phyloP scores from a whole-genome alignment of 2,797 vertebrate genomes.

The Eurystomus glaucurus region DNA sequence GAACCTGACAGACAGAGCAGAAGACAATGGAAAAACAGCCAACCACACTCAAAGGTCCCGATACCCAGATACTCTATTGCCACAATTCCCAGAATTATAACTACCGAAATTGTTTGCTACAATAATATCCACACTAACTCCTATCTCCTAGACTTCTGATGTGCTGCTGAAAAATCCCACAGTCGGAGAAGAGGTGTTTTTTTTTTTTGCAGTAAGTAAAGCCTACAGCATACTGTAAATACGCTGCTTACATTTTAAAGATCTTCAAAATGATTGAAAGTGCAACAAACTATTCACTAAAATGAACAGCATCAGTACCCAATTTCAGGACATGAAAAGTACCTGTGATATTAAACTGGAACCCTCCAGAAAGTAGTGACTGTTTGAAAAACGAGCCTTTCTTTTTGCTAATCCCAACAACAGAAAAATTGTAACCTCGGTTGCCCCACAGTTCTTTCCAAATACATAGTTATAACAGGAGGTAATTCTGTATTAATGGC shows the following conservation, averaged over 20 bases:
- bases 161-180: slow-evolving; percentile 13
- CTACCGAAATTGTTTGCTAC: background rate
- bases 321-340: background rate
- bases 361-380: slow-evolving; percentile 23
- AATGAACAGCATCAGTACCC: background rate
- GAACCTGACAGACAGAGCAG: slow-evolving; percentile 86
- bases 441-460: background rate
- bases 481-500: background rate
- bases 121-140: background rate
- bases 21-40: background rate
- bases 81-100: background rate
- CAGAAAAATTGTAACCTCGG: background rate
- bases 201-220: background rate
- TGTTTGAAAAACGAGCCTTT: background rate
- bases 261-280: background rate
- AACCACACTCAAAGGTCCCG: background rate
- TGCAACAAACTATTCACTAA: background rate
- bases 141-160: background rate
- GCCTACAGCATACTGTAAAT: background rate
- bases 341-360: slow-evolving; percentile 46
- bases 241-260: background rate
- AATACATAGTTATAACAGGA: background rate
- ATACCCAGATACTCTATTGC: background rate
- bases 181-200: background rate
- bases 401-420: background rate